Evolutionary conservation across 1,140 invertebrate genomes (phyloP).

Genomic region (Chrysopa pallens): DNA sequence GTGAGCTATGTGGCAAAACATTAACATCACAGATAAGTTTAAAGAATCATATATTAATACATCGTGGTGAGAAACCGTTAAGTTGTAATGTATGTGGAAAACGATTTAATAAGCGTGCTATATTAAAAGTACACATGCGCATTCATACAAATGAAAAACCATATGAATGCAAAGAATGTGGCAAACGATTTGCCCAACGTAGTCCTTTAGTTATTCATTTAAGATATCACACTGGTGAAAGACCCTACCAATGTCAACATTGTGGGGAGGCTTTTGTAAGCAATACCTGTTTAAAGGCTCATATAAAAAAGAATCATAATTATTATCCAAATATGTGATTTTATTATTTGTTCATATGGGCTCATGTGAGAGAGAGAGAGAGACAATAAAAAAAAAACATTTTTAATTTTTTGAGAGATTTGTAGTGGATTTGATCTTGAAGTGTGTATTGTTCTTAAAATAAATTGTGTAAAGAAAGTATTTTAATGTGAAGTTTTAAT

Average conservation of each 20-base stretch:
- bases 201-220: conserved; percentile 28
- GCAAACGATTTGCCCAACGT: conserved; percentile 12
- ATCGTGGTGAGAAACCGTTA: conserved; percentile 9
- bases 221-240: conserved; percentile 33
- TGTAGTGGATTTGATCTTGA: too few relatives aligned
- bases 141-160: conserved; percentile 6
- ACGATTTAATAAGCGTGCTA: conserved; percentile 10
- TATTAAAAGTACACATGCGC: conserved; percentile 4
- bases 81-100: conserved; percentile 14
- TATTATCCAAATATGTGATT: background rate
- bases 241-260: conserved; percentile 28
- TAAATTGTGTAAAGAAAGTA: too few relatives aligned
- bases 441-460: too few relatives aligned
- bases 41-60: conserved; percentile 17
- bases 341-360: too few relatives aligned
- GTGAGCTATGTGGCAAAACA: conserved; percentile 25
- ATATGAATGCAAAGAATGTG: conserved; percentile 11
- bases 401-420: too few relatives aligned
- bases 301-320: background rate
- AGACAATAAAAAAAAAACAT: too few relatives aligned
- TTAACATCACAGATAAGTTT: conserved; percentile 22
- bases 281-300: conserved; percentile 11
- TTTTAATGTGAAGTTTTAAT: too few relatives aligned
- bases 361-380: too few relatives aligned
- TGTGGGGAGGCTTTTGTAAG: conserved; percentile 29